phyloP scores from a whole-genome alignment of 2,888 invertebrate species.

The Drosophila conformis region DNA sequence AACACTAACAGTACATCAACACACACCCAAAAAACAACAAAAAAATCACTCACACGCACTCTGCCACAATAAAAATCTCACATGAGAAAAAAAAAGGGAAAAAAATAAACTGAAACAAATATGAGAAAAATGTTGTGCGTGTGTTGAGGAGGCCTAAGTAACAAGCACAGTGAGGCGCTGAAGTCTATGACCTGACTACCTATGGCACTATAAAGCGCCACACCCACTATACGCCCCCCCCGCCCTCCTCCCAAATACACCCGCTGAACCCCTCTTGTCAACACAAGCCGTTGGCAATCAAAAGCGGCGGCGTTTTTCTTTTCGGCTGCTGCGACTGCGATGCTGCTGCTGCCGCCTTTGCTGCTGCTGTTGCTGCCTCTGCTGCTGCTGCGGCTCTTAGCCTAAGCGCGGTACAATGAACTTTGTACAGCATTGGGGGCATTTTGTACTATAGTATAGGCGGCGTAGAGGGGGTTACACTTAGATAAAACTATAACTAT shows the following conservation, averaged over 20 bases:
- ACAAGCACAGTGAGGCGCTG: conserved; percentile 26
- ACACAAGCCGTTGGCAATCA: conserved; percentile 63
- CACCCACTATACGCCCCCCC: neutral
- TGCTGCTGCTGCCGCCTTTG: conserved; percentile 7
- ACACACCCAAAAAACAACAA: conserved; percentile 33
- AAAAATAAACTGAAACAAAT: conserved; percentile 47
- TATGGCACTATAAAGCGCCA: conserved; percentile 42
- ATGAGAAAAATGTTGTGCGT: conserved; percentile 55
- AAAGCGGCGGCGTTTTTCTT: conserved; percentile 74
- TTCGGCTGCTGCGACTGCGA: conserved; percentile 55
- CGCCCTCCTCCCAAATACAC: no score
- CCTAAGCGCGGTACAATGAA: conserved; percentile 78
- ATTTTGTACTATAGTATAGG: conserved; percentile 5
- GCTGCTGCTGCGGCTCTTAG: conserved; percentile 62
- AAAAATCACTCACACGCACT: conserved; percentile 4
- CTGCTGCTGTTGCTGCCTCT: conserved; percentile 32
- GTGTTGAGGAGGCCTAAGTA: conserved; percentile 47
- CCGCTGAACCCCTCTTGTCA: neutral
- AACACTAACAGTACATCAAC: conserved; percentile 39
- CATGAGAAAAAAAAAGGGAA: conserved; percentile 19
- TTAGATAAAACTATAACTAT: neutral
- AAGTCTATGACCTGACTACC: conserved; percentile 61
- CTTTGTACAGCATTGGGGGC: conserved; percentile 55
- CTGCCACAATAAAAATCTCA: conserved; percentile 48
- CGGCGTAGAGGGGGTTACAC: neutral